These are phyloP conservation scores for Smutsia gigantea DNA, from an alignment of 2,797 vertebrate genomes.

Conservation along the genomic window DNA sequence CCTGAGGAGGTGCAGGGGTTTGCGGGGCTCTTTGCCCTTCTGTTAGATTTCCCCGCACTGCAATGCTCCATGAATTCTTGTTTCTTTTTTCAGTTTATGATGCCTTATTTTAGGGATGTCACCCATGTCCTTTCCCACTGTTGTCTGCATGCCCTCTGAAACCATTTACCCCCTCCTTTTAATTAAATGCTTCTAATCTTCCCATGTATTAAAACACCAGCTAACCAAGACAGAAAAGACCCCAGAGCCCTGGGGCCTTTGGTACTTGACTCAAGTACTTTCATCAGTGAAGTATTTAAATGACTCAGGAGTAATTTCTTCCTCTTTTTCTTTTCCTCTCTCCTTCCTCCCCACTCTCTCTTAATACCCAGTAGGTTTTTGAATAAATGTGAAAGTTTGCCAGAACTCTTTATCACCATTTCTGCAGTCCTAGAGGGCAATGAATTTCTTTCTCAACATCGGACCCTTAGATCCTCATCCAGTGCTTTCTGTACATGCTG, in stretches of 20 bases:
- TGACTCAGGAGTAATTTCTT: not conserved
- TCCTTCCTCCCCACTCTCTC: not conserved
- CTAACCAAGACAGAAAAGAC: not conserved
- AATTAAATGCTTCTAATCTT: slow-evolving; percentile 3
- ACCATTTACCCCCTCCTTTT: not conserved
- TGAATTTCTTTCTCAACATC: not conserved
- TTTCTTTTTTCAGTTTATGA: not conserved
- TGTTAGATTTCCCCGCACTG: not conserved
- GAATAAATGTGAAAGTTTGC: not conserved
- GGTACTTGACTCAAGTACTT: not conserved
- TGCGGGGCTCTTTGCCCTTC: not conserved
- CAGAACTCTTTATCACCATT: not conserved
- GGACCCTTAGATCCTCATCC: not conserved
- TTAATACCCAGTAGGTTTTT: not conserved
- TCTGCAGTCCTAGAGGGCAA: not conserved
- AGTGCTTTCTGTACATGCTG: fast-evolving
- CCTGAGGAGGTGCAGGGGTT: not conserved
- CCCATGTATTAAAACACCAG: not conserved
- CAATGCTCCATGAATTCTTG: not conserved
- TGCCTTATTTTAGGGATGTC: not conserved
- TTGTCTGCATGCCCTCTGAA: not conserved
- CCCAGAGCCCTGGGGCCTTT: not conserved
- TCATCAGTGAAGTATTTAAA: not conserved
- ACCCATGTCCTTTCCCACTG: not conserved
- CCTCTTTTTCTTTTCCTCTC: too few species aligned